Evolutionary conservation across 2,113 vertebrate genomes (phyloP).

Genomic region (Scophthalmus maximus): DNA sequence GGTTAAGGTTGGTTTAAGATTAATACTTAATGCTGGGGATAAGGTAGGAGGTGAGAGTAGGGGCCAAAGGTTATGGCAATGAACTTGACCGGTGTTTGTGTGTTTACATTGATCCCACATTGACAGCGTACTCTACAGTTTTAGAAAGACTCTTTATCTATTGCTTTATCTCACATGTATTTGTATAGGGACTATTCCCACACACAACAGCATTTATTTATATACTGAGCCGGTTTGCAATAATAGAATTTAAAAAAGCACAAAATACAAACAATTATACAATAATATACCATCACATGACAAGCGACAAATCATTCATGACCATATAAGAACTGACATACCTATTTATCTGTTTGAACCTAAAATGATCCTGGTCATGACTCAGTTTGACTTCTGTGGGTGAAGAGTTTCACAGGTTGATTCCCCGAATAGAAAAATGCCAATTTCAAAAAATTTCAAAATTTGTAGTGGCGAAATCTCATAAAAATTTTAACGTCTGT

Average conservation of each 20-base stretch:
- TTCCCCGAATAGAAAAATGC: too few relatives aligned
- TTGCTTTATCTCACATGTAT: neutral
- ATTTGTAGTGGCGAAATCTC: too few relatives aligned
- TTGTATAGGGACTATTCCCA: neutral
- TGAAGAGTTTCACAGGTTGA: too few relatives aligned
- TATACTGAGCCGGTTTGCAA: neutral
- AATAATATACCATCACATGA: neutral
- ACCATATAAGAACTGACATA: too few relatives aligned
- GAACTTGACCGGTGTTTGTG: neutral
- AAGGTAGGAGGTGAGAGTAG: constrained; percentile 35
- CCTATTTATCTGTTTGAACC: too few relatives aligned
- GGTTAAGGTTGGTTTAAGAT: constrained; percentile 51
- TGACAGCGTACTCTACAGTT: neutral
- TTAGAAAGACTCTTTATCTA: neutral
- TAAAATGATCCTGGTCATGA: too few relatives aligned
- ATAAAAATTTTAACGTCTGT: too few relatives aligned
- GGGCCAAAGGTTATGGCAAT: constrained; percentile 30
- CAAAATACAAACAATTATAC: neutral
- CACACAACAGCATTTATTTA: neutral
- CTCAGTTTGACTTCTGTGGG: too few relatives aligned
- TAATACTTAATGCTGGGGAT: constrained; percentile 20
- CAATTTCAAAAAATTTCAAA: too few relatives aligned
- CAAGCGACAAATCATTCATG: neutral
- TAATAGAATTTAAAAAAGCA: neutral
- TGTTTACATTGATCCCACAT: neutral